A percentile compares a stretch with the other conserved stretches of the same genome.
Evolutionary conservation across 2,797 vertebrate species (phyloP).

Genomic region (Simalia tracyae): DNA sequence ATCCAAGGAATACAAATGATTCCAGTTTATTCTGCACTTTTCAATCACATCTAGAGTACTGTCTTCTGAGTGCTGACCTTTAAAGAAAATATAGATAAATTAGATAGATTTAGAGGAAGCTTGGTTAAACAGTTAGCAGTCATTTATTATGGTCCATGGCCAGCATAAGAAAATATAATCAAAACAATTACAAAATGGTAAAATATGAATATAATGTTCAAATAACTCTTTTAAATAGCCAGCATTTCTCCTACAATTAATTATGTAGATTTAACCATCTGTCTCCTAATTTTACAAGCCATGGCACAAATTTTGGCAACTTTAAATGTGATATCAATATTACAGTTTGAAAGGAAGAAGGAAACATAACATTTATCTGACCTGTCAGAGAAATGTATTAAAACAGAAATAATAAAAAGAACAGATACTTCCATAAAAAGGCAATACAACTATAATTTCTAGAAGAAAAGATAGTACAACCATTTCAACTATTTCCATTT

Average conservation of each 20-base stretch:
- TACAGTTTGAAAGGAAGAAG: neutral
- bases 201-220: neutral
- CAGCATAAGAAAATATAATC: neutral
- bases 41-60: neutral
- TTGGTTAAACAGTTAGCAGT: neutral
- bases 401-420: neutral
- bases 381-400: neutral
- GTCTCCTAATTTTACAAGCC: neutral
- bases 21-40: neutral
- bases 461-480: neutral
- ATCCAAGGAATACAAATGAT: neutral
- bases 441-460: neutral
- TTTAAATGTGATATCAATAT: neutral
- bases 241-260: neutral
- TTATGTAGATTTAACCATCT: neutral
- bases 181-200: neutral
- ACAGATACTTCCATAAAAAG: neutral
- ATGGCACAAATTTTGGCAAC: neutral
- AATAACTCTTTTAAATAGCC: neutral
- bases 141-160: neutral
- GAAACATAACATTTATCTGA: neutral
- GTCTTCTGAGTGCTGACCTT: neutral
- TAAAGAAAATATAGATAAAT: neutral
- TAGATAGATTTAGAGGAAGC: neutral
- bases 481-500: neutral